Base-by-base conservation (phyloP, 1,140 invertebrate species). In the Chelonus insularis region DNA sequence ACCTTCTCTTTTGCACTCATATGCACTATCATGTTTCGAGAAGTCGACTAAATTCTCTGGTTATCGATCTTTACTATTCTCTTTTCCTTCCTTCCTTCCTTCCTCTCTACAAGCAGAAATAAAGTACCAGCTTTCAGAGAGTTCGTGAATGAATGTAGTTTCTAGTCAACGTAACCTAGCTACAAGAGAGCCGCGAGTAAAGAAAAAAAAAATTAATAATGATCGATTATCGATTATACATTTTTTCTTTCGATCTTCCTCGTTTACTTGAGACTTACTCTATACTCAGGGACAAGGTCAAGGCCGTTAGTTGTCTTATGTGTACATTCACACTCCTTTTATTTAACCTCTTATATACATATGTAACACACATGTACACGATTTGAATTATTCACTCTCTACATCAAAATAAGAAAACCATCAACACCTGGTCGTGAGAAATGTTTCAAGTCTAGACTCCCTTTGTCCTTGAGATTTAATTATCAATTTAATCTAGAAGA, bases 271-370 rank as follows among this genome's bases (percentile, higher is more conserved):
- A 60, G 18, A 48, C 60, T 68, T 12, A 59, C 51, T 36, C 45
- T 52, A 47, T 64, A 61, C 57, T 64, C 70, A 65, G 57, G 65
- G 69, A 78, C 71, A 70, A 72, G 75, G 76, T 77, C 75, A 78
- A 77, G 76, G 75, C 68, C 72, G 70, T 70, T 72, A 66, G 67
- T 69, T 69, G 69, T 64, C 55, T 70, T 68, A 67, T 66, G 65
- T 62, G 51, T 34, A 9, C 55, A 48, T 54, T 9, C 54, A 51
- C 58, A 56, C 65, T 60, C 64, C n/a, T n/a, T n/a, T n/a, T n/a
- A n/a, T n/a, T n/a, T n/a, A n/a, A n/a, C n/a, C n/a, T n/a, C n/a
- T n/a, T n/a, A n/a, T n/a, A n/a, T n/a, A n/a, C n/a, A n/a, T n/a
- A n/a, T n/a, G n/a, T n/a, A n/a, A n/a, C n/a, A n/a, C n/a, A n/a